Conservation (phyloP, 2,888 invertebrate species). For the Caenorhabditis macrosperma region DNA sequence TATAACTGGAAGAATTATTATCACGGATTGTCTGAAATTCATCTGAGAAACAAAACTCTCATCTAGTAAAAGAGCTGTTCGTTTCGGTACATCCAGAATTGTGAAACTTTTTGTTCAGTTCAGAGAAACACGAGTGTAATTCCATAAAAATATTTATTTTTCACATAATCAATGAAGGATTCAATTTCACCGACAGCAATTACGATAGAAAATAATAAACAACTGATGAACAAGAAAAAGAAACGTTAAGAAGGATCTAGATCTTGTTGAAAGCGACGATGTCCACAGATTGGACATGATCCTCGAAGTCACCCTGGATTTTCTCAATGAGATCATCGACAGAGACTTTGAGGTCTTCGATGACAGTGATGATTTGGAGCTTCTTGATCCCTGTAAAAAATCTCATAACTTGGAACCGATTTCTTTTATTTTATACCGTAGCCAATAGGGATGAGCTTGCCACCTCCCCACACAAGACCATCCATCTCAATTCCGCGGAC, state of each 20-base stretch:
- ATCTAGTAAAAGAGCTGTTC: not conserved
- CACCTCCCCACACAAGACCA: constrained; percentile 96
- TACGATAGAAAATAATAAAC: not conserved
- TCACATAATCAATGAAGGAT: not conserved
- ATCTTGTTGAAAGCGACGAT: constrained; percentile 79
- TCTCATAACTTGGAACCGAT: not conserved
- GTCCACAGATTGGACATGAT: constrained; percentile 77
- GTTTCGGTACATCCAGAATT: constrained; percentile 9
- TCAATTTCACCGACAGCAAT: not conserved
- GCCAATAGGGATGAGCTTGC: constrained; percentile 77
- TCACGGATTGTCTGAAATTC: too few relatives aligned
- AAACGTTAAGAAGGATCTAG: constrained; percentile 58
- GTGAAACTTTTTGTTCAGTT: not conserved
- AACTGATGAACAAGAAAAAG: not conserved
- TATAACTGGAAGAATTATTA: too few relatives aligned
- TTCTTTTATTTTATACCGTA: constrained; percentile 49
- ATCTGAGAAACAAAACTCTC: not conserved
- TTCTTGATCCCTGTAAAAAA: constrained; percentile 73
- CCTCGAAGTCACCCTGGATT: constrained; percentile 73
- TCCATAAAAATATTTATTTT: constrained; percentile 1
- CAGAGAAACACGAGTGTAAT: not conserved
- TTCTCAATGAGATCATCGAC: constrained; percentile 76
- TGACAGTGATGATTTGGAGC: constrained; percentile 77
- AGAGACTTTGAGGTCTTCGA: constrained; percentile 78
- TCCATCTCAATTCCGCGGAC: constrained; percentile 91